Base-by-base conservation (phyloP, 2,888 invertebrate species). In the Coleophora flavipennella region DNA sequence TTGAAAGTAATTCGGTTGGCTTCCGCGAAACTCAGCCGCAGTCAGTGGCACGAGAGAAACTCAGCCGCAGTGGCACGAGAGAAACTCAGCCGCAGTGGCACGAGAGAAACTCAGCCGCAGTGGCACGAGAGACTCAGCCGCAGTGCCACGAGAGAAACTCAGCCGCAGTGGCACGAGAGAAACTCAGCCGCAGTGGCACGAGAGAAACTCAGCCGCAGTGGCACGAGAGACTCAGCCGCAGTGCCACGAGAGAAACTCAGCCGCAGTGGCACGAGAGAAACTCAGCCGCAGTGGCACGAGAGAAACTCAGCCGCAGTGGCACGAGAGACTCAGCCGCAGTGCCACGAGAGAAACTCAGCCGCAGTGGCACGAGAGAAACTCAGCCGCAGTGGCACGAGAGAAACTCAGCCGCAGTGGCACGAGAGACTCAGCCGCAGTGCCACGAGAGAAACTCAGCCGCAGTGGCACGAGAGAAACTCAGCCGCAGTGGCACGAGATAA, bases 401-500 rank as follows among this genome's bases (percentile, higher is more conserved):
- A 44, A 46, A 46, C n/a, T n/a, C n/a, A n/a, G n/a, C 42, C 42
- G 20, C 45, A 34, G 39, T 33, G 13, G 38, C 38, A 45, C 36
- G 29, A 29, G n/a, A 48, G n/a, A 44, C n/a, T n/a, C n/a, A n/a
- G n/a, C 42, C 42, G 20, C 45, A 34, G 39, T 33, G 13, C 36
- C 38, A 45, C 36, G 29, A 29, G n/a, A 48, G n/a, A 44, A 46
- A 46, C n/a, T n/a, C n/a, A n/a, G n/a, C 42, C 42, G 20, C 45
- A 34, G 39, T 33, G 13, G 38, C 38, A 45, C 36, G 29, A 29
- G n/a, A 48, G n/a, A 44, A 46, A 46, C n/a, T n/a, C n/a, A n/a
- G n/a, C 42, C 42, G 20, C 45, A 34, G 39, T 33, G 13, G 38
- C 38, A 45, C 36, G 29, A 29, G n/a, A 48, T n/a, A 44, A 46